A percentile compares a stretch with the other conserved stretches of the same genome.
Conservation (phyloP, 2,113 vertebrate genomes). For the Limnothrissa miodon region DNA sequence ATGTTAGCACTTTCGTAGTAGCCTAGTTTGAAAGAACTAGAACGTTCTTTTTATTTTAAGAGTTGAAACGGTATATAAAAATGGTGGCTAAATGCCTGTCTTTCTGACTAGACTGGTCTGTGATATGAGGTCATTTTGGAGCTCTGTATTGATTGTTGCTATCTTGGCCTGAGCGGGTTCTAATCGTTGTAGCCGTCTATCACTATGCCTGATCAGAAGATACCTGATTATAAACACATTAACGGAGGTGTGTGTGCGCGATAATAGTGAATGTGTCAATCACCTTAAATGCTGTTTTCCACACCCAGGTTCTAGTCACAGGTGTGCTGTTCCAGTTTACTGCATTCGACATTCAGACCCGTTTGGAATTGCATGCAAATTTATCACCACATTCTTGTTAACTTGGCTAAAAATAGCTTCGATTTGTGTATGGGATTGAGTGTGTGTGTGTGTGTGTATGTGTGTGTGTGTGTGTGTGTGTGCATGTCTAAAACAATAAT, state of each 20-base stretch:
- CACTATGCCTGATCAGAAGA: background rate
- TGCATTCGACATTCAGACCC: background rate
- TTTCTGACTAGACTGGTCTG: background rate
- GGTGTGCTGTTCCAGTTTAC: background rate
- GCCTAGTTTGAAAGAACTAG: no score
- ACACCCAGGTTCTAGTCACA: background rate
- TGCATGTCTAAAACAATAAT: no score
- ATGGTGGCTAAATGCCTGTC: background rate
- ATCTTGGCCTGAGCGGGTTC: background rate
- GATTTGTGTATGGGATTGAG: background rate
- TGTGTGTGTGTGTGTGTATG: background rate
- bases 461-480: background rate
- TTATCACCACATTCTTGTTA: background rate
- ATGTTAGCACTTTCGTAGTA: no score
- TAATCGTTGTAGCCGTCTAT: conserved; percentile 13
- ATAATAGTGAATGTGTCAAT: background rate
- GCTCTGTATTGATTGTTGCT: background rate
- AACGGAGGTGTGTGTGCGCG: background rate
- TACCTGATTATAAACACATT: background rate
- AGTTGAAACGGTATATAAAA: no score
- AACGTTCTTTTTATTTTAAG: no score
- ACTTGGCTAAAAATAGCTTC: background rate
- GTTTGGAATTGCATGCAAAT: background rate
- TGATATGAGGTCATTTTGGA: background rate
- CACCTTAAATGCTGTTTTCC: background rate